phyloP scores from a whole-genome alignment of 2,797 vertebrate genomes.

The Halcyon smyrnensis region DNA sequence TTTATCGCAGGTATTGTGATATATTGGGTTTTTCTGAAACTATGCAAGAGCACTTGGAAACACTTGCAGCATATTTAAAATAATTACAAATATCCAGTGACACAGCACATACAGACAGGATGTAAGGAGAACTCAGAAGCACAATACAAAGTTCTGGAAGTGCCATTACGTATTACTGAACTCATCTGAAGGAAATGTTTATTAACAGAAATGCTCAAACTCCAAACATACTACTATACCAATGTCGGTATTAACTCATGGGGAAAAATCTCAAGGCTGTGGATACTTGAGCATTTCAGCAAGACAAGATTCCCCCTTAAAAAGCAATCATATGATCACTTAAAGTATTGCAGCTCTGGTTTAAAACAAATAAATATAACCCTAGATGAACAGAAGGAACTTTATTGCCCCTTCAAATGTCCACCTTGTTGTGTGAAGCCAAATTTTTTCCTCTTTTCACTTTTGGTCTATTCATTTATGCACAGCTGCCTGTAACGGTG shows the following conservation, averaged over 20 bases:
- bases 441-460: neutral
- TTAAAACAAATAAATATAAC: neutral
- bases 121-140: neutral
- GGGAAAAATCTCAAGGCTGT: neutral
- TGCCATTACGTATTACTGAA: neutral
- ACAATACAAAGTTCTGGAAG: neutral
- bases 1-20: neutral
- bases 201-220: neutral
- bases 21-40: neutral
- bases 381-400: neutral
- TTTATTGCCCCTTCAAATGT: neutral
- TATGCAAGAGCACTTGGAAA: neutral
- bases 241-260: neutral
- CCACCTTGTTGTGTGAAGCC: neutral
- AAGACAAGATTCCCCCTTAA: neutral
- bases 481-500: neutral
- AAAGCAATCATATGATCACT: neutral
- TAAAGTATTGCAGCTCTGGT: neutral
- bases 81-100: neutral
- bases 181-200: neutral
- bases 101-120: neutral
- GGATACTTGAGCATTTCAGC: neutral
- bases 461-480: neutral
- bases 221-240: neutral
- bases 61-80: neutral